Base-by-base conservation (phyloP, 1,140 invertebrate genomes). In the Theocolax elegans region DNA sequence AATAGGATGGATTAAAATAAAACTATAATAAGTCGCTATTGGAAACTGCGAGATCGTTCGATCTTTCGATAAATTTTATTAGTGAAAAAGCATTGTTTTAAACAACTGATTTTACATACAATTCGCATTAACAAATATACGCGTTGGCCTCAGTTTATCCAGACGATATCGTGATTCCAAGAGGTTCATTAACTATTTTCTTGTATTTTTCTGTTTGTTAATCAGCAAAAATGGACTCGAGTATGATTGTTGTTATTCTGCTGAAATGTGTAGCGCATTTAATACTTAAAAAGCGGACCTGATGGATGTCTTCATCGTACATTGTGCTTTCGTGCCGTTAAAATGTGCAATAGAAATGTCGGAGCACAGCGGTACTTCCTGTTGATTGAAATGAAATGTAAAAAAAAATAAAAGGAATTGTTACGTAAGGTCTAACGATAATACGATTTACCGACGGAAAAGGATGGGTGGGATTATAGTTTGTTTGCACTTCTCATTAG, bases 81-180 rank as follows among this genome's bases (percentile, higher is more conserved):
- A 58, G 69, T 71, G 69, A 71, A 71, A 71, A 71, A 71, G 69
- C 69, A 71, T 71, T 66, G 53, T 65, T 71, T 71, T 31, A 71
- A 71, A 71, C 69, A 71, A 65, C 54, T 59, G 62, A 71, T 71
- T 71, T 71, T 71, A 71, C 69, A 65, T 70, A 70, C 60, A 64
- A 56, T 56, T 64, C 56, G 51, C 67, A 63, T 65, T 65, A 71
- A 71, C 62, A 71, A 60, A 71, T 65, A 59, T 31, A 19, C 31
- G 53, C 42, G 25, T 58, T 71, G 53, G n/a, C 54, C 62, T 71
- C 49, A 44, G 51, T 58, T 58, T 48, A 48, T 64, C 25, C 25
- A 35, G 49, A 54, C n/a, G 67, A 69, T 54, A 54, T 63, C 48
- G 25, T 56, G 48, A 58, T 63, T 31, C 19, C 25, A 58, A 59